Conservation (phyloP, 2,113 vertebrate genomes). For the Pipra filicauda region DNA sequence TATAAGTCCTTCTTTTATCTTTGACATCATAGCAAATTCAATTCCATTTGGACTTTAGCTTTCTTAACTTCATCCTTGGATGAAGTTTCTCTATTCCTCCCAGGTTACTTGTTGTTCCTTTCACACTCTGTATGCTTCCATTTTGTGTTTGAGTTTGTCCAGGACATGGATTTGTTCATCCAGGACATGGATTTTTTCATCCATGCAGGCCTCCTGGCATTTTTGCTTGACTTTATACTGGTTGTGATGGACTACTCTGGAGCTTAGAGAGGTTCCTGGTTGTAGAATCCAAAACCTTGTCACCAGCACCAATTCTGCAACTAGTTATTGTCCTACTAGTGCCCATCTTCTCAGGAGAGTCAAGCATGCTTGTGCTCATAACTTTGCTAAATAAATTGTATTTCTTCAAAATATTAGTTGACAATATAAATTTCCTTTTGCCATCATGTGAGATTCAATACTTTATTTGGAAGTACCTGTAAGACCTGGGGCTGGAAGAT, state of each 20-base stretch:
- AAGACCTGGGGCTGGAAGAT: background rate
- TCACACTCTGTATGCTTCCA: background rate
- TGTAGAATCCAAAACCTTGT: background rate
- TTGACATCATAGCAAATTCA: background rate
- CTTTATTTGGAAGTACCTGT: background rate
- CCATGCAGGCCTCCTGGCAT: fast-evolving
- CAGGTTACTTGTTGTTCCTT: background rate
- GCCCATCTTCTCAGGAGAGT: background rate
- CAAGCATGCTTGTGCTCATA: background rate
- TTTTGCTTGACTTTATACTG: background rate
- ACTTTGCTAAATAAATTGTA: background rate
- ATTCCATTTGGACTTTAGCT: background rate
- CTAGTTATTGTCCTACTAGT: background rate
- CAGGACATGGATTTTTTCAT: background rate
- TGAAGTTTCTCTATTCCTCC: background rate
- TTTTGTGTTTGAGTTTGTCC: background rate
- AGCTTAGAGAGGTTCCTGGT: background rate
- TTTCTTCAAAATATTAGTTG: background rate
- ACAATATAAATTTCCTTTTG: background rate
- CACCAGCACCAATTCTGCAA: background rate
- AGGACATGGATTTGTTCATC: background rate
- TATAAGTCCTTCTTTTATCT: background rate
- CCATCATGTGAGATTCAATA: background rate
- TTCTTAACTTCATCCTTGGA: background rate
- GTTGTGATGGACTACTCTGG: background rate